phyloP scores from a whole-genome alignment of 2,113 vertebrate genomes.

The Pogonocichla stellata region DNA sequence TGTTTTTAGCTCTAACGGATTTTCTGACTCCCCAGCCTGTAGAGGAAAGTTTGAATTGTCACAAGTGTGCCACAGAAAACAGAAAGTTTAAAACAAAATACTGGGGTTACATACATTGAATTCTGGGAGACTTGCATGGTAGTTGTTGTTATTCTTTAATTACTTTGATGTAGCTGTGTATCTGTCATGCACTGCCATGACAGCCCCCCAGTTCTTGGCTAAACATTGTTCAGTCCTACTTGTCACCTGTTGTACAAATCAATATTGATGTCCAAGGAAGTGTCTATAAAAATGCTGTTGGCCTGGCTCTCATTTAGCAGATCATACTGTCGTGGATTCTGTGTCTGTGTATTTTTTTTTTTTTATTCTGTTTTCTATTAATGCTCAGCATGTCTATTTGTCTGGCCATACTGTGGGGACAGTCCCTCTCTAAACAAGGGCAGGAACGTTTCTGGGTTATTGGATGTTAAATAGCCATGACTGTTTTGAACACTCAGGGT shows the following conservation, averaged over 20 bases:
- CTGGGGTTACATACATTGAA: neutral
- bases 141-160: neutral
- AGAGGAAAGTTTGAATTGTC: neutral
- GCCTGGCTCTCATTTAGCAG: neutral
- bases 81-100: conserved; percentile 2
- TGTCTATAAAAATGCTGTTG: neutral
- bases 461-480: neutral
- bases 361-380: neutral
- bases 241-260: neutral
- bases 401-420: neutral
- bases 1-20: neutral
- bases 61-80: neutral
- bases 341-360: neutral
- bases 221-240: neutral
- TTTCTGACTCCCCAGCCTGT: neutral
- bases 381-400: neutral
- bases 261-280: neutral
- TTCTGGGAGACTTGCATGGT: rapidly evolving
- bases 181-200: neutral
- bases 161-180: neutral
- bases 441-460: neutral
- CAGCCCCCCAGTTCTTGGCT: neutral
- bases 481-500: neutral
- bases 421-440: neutral
- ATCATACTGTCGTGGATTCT: neutral